Evolutionary conservation across 2,888 invertebrate genomes (phyloP), one percentile per base, ranked within the genome.

Genomic region (Chalcosyrphus nemorum): DNA sequence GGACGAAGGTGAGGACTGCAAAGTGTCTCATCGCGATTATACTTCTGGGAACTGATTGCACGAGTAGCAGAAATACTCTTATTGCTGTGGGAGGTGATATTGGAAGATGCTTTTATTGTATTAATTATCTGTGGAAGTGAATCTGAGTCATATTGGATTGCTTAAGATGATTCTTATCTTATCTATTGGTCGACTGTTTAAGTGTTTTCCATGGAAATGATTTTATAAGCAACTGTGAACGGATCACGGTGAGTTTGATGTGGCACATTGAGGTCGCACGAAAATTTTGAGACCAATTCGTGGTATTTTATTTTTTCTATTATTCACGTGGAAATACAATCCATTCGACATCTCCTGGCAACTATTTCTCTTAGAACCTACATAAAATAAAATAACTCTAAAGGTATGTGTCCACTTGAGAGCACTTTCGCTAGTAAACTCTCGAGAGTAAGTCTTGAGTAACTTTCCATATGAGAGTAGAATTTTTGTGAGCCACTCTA

Each of bases 1-100:
- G 74, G 11, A 38, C 47, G 0, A 82, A 41, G 17, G 87, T 21
- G 15, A 81, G 38, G n/a, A 76, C 81, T 17, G 41, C 41, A 5
- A 71, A 15, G 4, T 56, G 5, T 13, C 78, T 84, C 82, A 84
- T 84, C 19, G 29, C 29, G 17, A 52, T 27, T 47, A 7, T 17
- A 9, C 9, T 41, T 17, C 17, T 50, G 5, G 13, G 9, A 27
- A 61, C n/a, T 52, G 38, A 72, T 19, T 52, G 24, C 32, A 38
- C 29, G 27, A 45, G 13, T 80, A 27, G n/a, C 19, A 24, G 9
- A 52, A 35, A 1, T 45, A 7, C 13, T 11, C 1, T 5, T 50
- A 1, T 66, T 11, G 11, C 13, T 13, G 29, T 19, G n/a, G n/a
- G 9, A 41, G 13, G 7, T 24, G 2, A n/a, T 29, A 27, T 13